phyloP scores from a whole-genome alignment of 1,140 invertebrate species.

The Penaeus indicus region DNA sequence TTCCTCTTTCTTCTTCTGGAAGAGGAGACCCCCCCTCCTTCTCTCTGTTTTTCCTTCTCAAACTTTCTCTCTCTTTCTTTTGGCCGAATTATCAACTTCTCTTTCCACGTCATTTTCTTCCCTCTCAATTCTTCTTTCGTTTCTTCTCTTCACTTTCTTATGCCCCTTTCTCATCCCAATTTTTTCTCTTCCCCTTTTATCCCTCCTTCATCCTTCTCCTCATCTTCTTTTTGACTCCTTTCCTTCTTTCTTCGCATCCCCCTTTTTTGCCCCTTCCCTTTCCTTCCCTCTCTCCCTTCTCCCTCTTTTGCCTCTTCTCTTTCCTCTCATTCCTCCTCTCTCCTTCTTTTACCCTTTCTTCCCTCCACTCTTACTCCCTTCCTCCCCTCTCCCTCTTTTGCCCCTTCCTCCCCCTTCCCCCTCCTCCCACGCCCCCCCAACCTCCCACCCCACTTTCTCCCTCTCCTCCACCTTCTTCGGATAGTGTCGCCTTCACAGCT shows the following conservation, averaged over 20 bases:
- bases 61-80: no score
- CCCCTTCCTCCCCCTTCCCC: not conserved
- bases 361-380: not conserved
- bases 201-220: not conserved
- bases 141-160: no score
- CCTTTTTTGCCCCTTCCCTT: not conserved
- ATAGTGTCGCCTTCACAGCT: not conserved
- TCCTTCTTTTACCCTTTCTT: not conserved
- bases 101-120: no score
- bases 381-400: not conserved
- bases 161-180: not conserved
- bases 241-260: not conserved
- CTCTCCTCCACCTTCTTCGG: conserved; percentile 1
- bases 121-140: no score
- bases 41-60: no score
- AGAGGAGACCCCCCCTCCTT: no score
- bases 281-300: not conserved
- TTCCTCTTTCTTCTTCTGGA: no score
- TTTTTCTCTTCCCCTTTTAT: not conserved
- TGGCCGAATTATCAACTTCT: no score
- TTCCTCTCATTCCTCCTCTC: not conserved
- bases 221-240: not conserved
- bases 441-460: not conserved
- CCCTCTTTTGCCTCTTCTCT: not conserved
- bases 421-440: not conserved